phyloP scores from a whole-genome alignment of 2,113 vertebrate genomes.

The Peucedramus taeniatus region DNA sequence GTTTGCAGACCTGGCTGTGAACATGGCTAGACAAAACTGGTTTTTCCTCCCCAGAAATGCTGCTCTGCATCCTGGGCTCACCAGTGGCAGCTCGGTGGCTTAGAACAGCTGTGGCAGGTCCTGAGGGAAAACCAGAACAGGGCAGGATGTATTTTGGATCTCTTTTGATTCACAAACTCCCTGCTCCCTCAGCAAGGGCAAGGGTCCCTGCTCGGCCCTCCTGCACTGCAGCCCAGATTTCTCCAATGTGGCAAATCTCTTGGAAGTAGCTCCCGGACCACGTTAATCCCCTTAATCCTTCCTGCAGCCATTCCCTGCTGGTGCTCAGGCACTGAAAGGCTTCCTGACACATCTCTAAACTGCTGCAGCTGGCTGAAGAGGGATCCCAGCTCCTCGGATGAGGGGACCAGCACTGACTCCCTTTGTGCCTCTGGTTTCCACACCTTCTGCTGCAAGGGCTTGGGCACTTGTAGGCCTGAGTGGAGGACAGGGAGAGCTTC shows the following conservation, averaged over 20 bases:
- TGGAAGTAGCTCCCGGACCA: neutral
- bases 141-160: accelerated
- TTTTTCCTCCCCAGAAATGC: neutral
- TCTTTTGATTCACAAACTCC: neutral
- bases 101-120: neutral
- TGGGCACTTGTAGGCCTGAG: accelerated
- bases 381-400: too few relatives aligned
- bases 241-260: neutral
- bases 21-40: accelerated
- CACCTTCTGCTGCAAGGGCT: neutral
- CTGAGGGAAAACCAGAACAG: neutral
- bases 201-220: neutral
- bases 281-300: neutral
- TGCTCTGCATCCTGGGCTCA: neutral
- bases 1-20: neutral
- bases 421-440: neutral
- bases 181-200: neutral
- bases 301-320: neutral
- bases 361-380: neutral
- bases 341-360: neutral
- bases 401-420: accelerated
- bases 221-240: neutral
- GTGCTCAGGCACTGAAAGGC: neutral
- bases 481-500: neutral
- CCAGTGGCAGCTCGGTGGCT: neutral